phyloP scores from a whole-genome alignment of 1,140 invertebrate genomes.

The Pseudomyrmex sp. region DNA sequence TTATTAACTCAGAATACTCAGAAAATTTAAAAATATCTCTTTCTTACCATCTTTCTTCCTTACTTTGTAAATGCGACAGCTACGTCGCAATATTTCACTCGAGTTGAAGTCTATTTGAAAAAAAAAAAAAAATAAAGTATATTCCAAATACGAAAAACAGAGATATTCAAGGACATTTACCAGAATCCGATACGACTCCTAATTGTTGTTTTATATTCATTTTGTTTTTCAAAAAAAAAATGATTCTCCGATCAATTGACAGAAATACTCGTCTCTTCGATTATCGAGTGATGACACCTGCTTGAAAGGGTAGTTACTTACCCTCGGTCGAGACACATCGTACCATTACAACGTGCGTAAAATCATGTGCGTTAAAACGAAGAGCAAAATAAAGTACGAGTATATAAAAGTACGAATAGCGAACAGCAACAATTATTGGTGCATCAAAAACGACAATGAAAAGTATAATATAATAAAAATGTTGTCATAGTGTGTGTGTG shows the following conservation, averaged over 20 bases:
- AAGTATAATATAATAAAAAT: constrained; percentile 43
- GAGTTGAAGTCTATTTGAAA: not conserved
- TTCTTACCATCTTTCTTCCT: not conserved
- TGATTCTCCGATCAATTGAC: constrained; percentile 13
- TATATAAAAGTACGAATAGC: constrained; percentile 40
- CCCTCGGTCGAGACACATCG: constrained; percentile 34
- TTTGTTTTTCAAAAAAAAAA: constrained; percentile 5
- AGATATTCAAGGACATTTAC: not conserved
- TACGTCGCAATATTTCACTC: constrained; percentile 1
- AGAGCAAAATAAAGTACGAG: constrained; percentile 41
- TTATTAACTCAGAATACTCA: not conserved
- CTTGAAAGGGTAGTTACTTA: constrained; percentile 44
- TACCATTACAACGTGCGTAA: constrained; percentile 47
- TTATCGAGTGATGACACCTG: constrained; percentile 32
- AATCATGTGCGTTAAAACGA: constrained; percentile 53
- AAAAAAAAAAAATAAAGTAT: not conserved
- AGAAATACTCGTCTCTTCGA: constrained; percentile 1
- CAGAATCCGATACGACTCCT: not conserved
- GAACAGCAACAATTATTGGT: constrained; percentile 53
- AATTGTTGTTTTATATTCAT: constrained; percentile 17
- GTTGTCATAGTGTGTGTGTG: constrained; percentile 9
- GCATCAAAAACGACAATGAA: constrained; percentile 45
- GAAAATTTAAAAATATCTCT: not conserved
- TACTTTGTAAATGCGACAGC: constrained; percentile 4
- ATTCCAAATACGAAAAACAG: not conserved